These are phyloP conservation scores for Rhynchopsitta pachyrhyncha DNA, from an alignment of 2,113 vertebrate genomes.

Conservation along the genomic window DNA sequence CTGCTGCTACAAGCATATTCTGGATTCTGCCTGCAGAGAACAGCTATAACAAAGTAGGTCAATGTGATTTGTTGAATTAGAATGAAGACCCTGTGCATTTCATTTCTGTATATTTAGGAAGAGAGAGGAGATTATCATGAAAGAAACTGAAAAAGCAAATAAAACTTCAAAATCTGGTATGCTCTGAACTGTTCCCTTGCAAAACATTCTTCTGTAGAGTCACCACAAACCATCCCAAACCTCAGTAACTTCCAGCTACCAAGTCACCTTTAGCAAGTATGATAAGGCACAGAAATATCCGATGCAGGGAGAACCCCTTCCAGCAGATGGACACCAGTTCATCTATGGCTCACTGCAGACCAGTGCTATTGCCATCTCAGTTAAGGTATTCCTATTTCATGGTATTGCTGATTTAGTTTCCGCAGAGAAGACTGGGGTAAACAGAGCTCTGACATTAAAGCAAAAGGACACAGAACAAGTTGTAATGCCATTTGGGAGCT, in stretches of 20 bases:
- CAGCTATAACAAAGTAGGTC: background rate
- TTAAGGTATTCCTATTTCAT: background rate
- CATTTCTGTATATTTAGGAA: background rate
- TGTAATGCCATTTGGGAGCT: background rate
- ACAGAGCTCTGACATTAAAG: background rate
- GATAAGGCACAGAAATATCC: conserved; percentile 50
- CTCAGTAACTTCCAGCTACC: background rate
- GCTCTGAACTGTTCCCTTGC: background rate
- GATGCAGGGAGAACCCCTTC: background rate
- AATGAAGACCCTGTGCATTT: background rate
- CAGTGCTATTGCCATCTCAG: background rate
- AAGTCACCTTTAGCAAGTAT: background rate
- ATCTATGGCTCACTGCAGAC: background rate
- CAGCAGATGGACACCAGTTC: background rate
- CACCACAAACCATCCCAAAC: background rate
- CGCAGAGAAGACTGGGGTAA: background rate
- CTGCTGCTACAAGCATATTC: background rate
- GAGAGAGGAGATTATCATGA: fast-evolving
- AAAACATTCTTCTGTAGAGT: background rate
- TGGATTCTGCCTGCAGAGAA: background rate
- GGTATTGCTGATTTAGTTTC: background rate
- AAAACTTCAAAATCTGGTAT: background rate
- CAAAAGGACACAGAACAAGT: background rate
- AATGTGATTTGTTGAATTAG: background rate
- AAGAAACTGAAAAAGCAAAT: background rate